Evolutionary conservation across 2,888 invertebrate species (phyloP).

Genomic region (Andrena fulva): DNA sequence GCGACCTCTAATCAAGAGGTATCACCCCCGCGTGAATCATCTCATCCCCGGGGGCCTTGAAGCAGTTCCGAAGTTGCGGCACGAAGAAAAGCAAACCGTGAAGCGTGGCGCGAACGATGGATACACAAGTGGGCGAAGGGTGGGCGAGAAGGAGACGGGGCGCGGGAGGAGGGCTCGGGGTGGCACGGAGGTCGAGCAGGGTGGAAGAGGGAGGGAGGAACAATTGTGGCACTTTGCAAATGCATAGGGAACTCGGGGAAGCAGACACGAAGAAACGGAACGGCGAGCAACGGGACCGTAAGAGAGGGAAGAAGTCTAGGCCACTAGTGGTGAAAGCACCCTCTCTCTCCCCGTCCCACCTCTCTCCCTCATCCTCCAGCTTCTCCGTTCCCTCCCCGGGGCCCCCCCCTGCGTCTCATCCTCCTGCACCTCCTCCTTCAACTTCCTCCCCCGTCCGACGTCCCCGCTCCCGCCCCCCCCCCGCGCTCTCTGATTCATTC

Average conservation of each 20-base stretch:
- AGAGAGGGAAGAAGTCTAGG: slow-evolving; percentile 72
- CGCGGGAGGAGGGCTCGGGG: slow-evolving; percentile 11
- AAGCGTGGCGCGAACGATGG: slow-evolving; percentile 54
- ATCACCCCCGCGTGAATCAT: slow-evolving; percentile 59
- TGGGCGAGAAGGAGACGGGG: neutral
- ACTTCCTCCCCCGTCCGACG: slow-evolving; percentile 19
- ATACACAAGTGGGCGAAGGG: slow-evolving; percentile 49
- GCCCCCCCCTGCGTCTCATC: slow-evolving; percentile 21
- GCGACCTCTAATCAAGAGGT: slow-evolving; percentile 63
- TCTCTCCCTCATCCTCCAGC: slow-evolving; percentile 30
- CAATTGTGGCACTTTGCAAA: slow-evolving; percentile 69
- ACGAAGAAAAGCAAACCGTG: slow-evolving; percentile 53
- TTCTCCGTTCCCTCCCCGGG: slow-evolving; percentile 12
- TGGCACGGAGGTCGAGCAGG: neutral
- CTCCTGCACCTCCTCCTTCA: slow-evolving; percentile 39
- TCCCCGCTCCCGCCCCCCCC: slow-evolving; percentile 33
- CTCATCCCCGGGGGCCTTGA: slow-evolving; percentile 40
- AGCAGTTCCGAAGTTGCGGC: slow-evolving; percentile 48
- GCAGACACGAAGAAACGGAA: slow-evolving; percentile 67
- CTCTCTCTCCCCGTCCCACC: slow-evolving; percentile 56
- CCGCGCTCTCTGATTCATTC: slow-evolving; percentile 73
- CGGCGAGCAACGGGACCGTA: slow-evolving; percentile 60
- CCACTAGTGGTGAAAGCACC: slow-evolving; percentile 76
- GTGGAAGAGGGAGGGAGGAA: slow-evolving; percentile 36
- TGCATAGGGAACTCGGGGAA: slow-evolving; percentile 59